Conservation (phyloP, 2,888 invertebrate species). For the Ctenicera cuprea region DNA sequence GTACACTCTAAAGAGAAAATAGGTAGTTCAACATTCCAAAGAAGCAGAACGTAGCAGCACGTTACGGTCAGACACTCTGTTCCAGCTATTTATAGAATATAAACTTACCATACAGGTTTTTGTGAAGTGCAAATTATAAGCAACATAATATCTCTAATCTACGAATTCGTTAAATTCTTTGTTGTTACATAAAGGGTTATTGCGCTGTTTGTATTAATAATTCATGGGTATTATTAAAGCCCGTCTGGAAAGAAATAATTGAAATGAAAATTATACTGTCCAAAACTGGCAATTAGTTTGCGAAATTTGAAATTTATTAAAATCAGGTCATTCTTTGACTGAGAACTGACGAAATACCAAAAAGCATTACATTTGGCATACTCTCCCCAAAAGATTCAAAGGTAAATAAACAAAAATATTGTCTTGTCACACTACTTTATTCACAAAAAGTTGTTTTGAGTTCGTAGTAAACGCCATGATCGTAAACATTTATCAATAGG, state of each 20-base stretch:
- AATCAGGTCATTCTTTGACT: background rate
- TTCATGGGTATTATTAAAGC: background rate
- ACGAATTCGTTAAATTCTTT: constrained; percentile 25
- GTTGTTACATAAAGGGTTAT: constrained; percentile 27
- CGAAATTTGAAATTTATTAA: background rate
- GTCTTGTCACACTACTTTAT: too few species aligned
- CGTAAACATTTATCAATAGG: too few species aligned
- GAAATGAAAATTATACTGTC: background rate
- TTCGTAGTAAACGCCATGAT: too few species aligned
- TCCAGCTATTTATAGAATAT: constrained; percentile 66
- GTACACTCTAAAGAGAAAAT: constrained; percentile 9
- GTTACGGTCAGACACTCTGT: constrained; percentile 51
- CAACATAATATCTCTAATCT: constrained; percentile 32
- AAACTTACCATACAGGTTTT: constrained; percentile 65
- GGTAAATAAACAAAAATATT: too few species aligned
- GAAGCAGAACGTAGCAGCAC: constrained; percentile 53
- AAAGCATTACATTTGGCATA: too few species aligned
- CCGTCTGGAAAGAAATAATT: background rate
- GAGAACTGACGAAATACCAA: background rate
- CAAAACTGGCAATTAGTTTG: background rate
- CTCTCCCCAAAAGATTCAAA: too few species aligned
- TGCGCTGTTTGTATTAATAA: constrained; percentile 19
- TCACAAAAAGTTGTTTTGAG: too few species aligned
- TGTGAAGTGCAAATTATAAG: constrained; percentile 52
- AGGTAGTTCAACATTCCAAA: constrained; percentile 52